These are phyloP conservation scores for Pelochelys cantorii DNA, from an alignment of 2,797 vertebrate species.

Conservation along the genomic window DNA sequence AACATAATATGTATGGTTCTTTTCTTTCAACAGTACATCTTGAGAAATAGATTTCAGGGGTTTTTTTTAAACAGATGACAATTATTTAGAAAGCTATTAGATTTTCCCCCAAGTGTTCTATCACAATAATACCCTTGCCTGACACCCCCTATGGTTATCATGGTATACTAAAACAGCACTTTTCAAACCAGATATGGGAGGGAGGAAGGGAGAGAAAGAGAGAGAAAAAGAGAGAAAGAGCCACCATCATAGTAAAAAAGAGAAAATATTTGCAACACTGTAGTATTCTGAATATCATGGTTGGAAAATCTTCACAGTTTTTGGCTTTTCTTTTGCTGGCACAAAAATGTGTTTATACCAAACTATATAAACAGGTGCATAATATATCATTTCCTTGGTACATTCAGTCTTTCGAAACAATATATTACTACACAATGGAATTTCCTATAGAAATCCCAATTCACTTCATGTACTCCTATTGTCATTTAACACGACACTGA, in stretches of 20 bases:
- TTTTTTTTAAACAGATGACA: background rate
- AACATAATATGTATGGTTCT: background rate
- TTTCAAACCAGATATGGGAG: background rate
- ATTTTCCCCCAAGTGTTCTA: background rate
- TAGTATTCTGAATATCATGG: slow-evolving; percentile 11
- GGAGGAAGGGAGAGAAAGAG: no score
- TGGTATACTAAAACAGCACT: background rate
- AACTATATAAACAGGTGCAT: slow-evolving; percentile 62
- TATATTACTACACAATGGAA: slow-evolving; percentile 57
- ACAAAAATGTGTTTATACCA: slow-evolving; percentile 36
- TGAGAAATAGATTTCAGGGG: background rate
- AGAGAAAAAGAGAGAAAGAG: background rate
- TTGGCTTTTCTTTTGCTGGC: slow-evolving; percentile 13
- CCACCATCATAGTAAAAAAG: background rate
- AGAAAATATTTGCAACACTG: background rate
- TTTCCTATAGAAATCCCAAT: slow-evolving; percentile 71
- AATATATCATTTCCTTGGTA: slow-evolving; percentile 50
- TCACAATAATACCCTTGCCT: rapidly evolving
- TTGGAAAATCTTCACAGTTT: slow-evolving; percentile 9
- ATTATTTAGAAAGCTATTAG: background rate
- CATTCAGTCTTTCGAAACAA: slow-evolving; percentile 55
- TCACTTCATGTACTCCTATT: slow-evolving; percentile 54
- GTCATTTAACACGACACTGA: slow-evolving; percentile 73
- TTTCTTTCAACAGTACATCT: background rate
- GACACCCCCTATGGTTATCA: background rate